A percentile compares a stretch with the other conserved stretches of the same genome.
phyloP scores from a whole-genome alignment of 1,140 invertebrate species.

The Megathymus violae region DNA sequence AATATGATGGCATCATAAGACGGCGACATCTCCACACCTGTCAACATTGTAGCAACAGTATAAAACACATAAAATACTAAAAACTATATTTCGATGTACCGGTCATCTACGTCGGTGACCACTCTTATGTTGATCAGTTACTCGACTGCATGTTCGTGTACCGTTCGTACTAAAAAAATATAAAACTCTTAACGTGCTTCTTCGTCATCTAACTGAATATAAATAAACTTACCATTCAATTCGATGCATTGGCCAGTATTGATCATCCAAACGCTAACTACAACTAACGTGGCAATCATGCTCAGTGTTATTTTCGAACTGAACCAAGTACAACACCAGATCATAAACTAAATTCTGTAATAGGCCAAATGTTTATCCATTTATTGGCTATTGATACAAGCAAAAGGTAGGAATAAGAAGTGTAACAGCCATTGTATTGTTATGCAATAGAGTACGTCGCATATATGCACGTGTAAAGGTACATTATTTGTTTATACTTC shows the following conservation, averaged over 20 bases:
- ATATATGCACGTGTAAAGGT: not conserved
- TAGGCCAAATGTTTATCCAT: conserved; percentile 5
- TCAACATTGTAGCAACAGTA: conserved; percentile 25
- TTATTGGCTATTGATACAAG: not conserved
- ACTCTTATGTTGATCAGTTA: too few relatives aligned
- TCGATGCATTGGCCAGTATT: conserved; percentile 7
- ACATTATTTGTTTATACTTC: too few relatives aligned
- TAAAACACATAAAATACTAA: not conserved
- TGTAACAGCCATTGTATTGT: conserved; percentile 14
- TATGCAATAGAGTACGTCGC: not conserved
- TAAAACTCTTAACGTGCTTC: too few relatives aligned
- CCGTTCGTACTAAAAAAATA: too few relatives aligned
- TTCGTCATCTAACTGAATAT: not conserved
- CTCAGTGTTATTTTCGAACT: not conserved
- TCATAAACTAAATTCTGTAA: not conserved
- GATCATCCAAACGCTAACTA: not conserved
- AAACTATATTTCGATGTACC: too few relatives aligned
- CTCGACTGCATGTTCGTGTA: too few relatives aligned
- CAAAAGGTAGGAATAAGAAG: not conserved
- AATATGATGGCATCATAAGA: conserved; percentile 70
- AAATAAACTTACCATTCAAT: conserved; percentile 8
- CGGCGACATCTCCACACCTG: conserved; percentile 50
- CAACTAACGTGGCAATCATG: conserved; percentile 3
- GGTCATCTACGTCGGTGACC: too few relatives aligned
- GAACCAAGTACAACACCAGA: not conserved